phyloP scores from a whole-genome alignment of 1,140 invertebrate genomes.

The Drosophila serrata region DNA sequence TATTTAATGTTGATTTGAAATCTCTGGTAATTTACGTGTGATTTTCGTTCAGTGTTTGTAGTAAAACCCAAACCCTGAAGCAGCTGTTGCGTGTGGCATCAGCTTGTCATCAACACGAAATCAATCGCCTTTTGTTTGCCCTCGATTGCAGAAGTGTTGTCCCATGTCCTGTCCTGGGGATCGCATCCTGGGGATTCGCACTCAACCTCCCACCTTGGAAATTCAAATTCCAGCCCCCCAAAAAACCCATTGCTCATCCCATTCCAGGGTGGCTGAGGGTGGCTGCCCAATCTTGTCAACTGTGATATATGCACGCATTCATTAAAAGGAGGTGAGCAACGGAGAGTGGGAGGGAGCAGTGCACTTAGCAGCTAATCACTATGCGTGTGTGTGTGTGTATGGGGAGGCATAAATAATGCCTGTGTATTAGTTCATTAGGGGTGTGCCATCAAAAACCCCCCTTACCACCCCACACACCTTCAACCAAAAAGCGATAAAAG shows the following conservation, averaged over 20 bases:
- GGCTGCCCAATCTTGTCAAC: constrained; percentile 44
- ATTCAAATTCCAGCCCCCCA: constrained; percentile 15
- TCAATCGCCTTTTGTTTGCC: constrained; percentile 63
- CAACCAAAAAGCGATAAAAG: constrained; percentile 45
- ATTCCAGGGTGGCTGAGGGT: background rate
- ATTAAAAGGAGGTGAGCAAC: constrained; percentile 26
- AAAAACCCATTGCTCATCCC: constrained; percentile 31
- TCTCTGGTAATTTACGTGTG: too few relatives aligned
- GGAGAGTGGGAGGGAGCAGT: constrained; percentile 8
- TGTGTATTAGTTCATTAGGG: constrained; percentile 50
- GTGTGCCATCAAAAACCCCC: background rate
- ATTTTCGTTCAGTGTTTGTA: background rate
- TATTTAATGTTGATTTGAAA: too few relatives aligned
- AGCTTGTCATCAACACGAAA: constrained; percentile 61
- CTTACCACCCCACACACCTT: background rate
- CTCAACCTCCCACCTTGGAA: background rate
- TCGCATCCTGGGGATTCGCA: background rate
- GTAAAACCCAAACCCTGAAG: background rate
- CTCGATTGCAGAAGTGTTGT: constrained; percentile 36
- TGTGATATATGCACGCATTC: constrained; percentile 52
- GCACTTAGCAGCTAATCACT: constrained; percentile 55
- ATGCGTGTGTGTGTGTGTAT: background rate
- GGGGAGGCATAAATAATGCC: constrained; percentile 47
- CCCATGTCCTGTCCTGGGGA: constrained; percentile 20
- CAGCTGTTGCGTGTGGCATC: constrained; percentile 54